Percentiles rank a stretch among this genome's conserved stretches.
These are phyloP conservation scores for Heliothis peltigera DNA, from an alignment of 2,888 invertebrate species.

Conservation along the genomic window DNA sequence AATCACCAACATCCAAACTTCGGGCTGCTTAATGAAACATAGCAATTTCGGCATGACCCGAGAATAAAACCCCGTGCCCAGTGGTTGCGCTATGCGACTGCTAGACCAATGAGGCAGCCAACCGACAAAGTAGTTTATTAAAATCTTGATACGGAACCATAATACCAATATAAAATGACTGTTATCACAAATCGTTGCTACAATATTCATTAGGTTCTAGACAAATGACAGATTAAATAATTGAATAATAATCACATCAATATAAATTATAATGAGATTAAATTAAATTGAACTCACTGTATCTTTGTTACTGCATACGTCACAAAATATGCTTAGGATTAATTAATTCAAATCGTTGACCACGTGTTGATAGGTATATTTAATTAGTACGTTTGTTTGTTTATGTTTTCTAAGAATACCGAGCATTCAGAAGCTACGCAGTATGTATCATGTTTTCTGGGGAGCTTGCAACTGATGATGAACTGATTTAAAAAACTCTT, in stretches of 20 bases:
- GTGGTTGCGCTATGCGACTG: too few relatives aligned
- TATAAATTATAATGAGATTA: not conserved
- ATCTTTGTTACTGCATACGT: not conserved
- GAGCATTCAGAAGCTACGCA: not conserved
- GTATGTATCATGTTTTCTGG: not conserved
- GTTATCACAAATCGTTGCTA: not conserved
- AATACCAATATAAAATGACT: not conserved
- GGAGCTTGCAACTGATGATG: too few relatives aligned
- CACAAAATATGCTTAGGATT: not conserved
- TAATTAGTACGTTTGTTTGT: conserved; percentile 1
- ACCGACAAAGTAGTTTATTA: not conserved
- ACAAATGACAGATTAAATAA: conserved; percentile 1
- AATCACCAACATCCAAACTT: too few relatives aligned
- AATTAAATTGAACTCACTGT: not conserved
- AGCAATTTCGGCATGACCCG: too few relatives aligned
- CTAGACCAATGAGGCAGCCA: too few relatives aligned
- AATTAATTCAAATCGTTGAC: not conserved
- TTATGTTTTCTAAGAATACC: not conserved
- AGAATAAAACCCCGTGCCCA: too few relatives aligned
- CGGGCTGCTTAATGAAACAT: too few relatives aligned
- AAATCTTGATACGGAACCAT: not conserved
- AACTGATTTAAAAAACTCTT: too few relatives aligned
- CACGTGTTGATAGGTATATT: not conserved
- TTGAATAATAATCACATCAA: conserved; percentile 2
- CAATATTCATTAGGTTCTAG: not conserved